Evolutionary conservation across 1,140 invertebrate species (phyloP), one percentile per base, ranked within the genome.

Genomic region (Chelonus insularis): DNA sequence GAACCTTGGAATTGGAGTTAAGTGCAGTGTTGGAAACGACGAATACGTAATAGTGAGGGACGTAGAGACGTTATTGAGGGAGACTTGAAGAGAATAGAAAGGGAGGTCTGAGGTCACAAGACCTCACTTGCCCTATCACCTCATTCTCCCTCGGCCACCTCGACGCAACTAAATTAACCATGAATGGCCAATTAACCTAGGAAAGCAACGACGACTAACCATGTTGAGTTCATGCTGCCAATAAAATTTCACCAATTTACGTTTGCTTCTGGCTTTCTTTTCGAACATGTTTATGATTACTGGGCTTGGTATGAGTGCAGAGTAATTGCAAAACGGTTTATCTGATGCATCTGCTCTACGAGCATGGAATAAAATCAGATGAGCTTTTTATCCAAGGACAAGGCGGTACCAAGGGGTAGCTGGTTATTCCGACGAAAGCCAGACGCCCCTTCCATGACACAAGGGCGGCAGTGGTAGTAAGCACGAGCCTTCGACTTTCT

Each of bases 141-240:
- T 71, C 68, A 67, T 62, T 56, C 68, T 64, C 67, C 67, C 67
- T 50, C 64, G 56, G 60, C 62, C 65, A 52, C 57, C 54, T 60
- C 39, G 58, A 60, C 50, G 39, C 21, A 72, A 77, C 69, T 76
- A 75, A 77, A 79, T 81, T 81, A 78, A 75, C 72, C 69, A 75
- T 79, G 79, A 81, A 80, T 77, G 74, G 69, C 72, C 75, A 80
- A 81, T 81, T 79, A 79, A 78, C 74, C 72, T 75, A 69, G 64
- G 62, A 50, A 50, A 43, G 12, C 41, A 43, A 14, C 16, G n/a
- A 39, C 8, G n/a, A n/a, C 37, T 12, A 39, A 39, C 37, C 37
- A 39, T 5, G 37, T 39, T 14, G n/a, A 14, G 37, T 9, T 39
- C 14, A 9, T 14, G 11, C 32, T 34, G n/a, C n/a, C n/a, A n/a